Conservation (phyloP, 2,888 invertebrate species). For the Heliothis peltigera region DNA sequence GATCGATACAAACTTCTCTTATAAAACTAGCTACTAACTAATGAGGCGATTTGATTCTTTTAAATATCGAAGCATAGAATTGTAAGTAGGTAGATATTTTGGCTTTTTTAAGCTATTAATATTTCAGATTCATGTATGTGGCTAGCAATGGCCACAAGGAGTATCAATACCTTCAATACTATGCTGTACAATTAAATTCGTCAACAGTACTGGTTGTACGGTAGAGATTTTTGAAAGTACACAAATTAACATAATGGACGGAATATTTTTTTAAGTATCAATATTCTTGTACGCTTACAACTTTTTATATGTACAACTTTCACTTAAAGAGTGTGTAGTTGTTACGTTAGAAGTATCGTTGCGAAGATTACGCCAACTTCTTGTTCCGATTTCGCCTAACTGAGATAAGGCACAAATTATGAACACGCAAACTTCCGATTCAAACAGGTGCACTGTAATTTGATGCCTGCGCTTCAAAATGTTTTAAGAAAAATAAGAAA, state of each 20-base stretch:
- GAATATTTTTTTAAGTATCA: constrained; percentile 29
- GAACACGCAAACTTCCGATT: background rate
- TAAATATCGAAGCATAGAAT: too few relatives aligned
- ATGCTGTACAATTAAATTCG: constrained; percentile 4
- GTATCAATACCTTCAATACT: too few relatives aligned
- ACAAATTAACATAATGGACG: constrained; percentile 25
- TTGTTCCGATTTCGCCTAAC: background rate
- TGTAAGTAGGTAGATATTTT: too few relatives aligned
- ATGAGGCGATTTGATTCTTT: too few relatives aligned
- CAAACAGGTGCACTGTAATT: background rate
- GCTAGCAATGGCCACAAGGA: too few relatives aligned
- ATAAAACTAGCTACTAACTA: too few relatives aligned
- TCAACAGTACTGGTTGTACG: background rate
- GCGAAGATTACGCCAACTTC: constrained; percentile 10
- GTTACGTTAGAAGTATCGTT: constrained; percentile 24
- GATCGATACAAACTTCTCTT: too few relatives aligned
- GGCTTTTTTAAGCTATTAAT: too few relatives aligned
- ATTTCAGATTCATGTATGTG: too few relatives aligned
- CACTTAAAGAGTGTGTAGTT: constrained; percentile 30
- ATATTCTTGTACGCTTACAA: constrained; percentile 18
- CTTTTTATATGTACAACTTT: constrained; percentile 33
- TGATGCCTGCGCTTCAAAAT: too few relatives aligned
- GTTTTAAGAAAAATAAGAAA: too few relatives aligned
- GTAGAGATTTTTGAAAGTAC: constrained; percentile 36
- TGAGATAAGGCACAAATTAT: background rate